Evolutionary conservation across 2,797 vertebrate species (phyloP), one percentile per base, ranked within the genome.

Genomic region (Syngnathus rostellatus): DNA sequence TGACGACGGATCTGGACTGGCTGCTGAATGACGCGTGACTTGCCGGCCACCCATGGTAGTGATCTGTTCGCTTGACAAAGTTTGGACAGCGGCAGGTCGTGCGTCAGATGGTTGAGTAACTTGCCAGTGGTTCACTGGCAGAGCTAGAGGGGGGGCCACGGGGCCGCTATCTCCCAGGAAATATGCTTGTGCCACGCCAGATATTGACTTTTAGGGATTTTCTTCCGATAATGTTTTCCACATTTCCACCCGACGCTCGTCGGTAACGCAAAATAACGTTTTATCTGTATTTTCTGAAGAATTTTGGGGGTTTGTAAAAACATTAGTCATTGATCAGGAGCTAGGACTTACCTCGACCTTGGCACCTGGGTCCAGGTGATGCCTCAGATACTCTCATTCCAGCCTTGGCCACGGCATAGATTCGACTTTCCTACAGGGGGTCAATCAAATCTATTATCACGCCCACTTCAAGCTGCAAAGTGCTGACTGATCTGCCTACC

Each of bases 391-490:
- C 89, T 76, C 90, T 91, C 94, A 98, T 93, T 77, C 95, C 96
- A 43, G 92, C 94, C 54, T 92, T 94, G 10, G 96, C 96, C 74
- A 97, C 92, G 0, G 94, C 94, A 1, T 98, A 98, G 80, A 98
- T 98, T 31, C 93, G 92, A 80, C 94, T 95, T 84, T 98, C 95
- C 95, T 98, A 86, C 57, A 91, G 81, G 53, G 10, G 55, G 64
- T 10, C 5, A 60, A 37, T 38, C 55, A 38, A 1, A 38, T 58
- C 31, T 6, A 17, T 38, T 58, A 31, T 58, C 55, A 58, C 14
- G 31, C 54, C 38, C 70, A 64, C 62, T 1, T 43, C 43, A 62
- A 6, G 39, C 11, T 23, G 12, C 12, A 62, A 41, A 21, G 7
- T 61, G 3, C 1, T 14, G 2, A 43, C 8, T 1, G 7, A 63